These are phyloP conservation scores for Dendrolimus pini DNA, from an alignment of 2,888 invertebrate genomes.

Conservation along the genomic window DNA sequence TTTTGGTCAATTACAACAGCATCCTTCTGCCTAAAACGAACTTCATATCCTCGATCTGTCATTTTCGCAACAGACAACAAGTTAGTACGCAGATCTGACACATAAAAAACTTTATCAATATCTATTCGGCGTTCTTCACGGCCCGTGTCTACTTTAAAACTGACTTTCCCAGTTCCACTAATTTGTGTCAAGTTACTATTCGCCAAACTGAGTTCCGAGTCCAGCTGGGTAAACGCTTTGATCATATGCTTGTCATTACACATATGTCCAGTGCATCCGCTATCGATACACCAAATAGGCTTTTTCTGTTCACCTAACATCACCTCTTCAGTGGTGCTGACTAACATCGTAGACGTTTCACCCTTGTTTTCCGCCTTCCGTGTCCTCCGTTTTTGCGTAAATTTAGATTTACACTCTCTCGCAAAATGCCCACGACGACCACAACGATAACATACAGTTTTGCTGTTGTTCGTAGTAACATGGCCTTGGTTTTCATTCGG, in stretches of 20 bases:
- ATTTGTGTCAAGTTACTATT: not conserved
- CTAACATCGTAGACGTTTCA: not conserved
- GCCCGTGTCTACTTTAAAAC: not conserved
- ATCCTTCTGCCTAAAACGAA: slow-evolving; percentile 2
- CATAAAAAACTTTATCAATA: slow-evolving; percentile 10
- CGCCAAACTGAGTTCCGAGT: slow-evolving; percentile 5
- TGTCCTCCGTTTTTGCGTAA: not conserved
- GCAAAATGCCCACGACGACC: slow-evolving; percentile 9
- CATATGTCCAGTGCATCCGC: slow-evolving; percentile 13
- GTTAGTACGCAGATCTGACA: slow-evolving; percentile 9
- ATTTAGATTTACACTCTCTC: slow-evolving; percentile 6
- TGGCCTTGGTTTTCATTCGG: no score
- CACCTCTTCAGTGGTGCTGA: slow-evolving; percentile 2
- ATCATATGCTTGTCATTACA: slow-evolving; percentile 11
- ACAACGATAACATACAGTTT: slow-evolving; percentile 7
- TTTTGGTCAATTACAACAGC: slow-evolving; percentile 9
- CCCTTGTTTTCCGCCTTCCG: not conserved
- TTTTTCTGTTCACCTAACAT: not conserved
- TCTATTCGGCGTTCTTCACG: slow-evolving; percentile 5
- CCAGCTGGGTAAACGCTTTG: slow-evolving; percentile 6
- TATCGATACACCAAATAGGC: slow-evolving; percentile 5
- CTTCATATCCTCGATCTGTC: slow-evolving; percentile 8
- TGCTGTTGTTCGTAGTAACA: slow-evolving; percentile 1
- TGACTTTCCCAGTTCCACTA: slow-evolving; percentile 1
- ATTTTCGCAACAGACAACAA: slow-evolving; percentile 10